Base-by-base conservation (phyloP, 1,140 invertebrate genomes). In the Temnothorax nylanderi region DNA sequence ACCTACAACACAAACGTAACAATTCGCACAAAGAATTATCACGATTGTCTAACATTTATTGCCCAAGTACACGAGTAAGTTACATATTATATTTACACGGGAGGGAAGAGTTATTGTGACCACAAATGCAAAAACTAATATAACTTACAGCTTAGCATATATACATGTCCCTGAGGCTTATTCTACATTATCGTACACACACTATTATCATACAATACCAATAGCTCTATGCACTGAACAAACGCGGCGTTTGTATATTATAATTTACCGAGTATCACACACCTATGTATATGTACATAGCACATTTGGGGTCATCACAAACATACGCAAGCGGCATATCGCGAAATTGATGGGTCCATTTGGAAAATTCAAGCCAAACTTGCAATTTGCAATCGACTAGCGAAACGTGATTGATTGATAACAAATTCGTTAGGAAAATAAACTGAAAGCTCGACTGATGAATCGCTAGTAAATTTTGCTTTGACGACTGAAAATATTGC, bases 21-120 rank as follows among this genome's bases (percentile, higher is more conserved):
- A 32, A 87, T 65, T 64, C 26, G 32, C 49, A 64, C 76, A 64
- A 69, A 69, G 37, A 80, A 84, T 62, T 65, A 71, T 87, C 86
- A 87, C 71, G 88, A 92, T 92, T 93, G 91, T 90, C 91, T 93
- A 93, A 94, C 93, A 94, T 94, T 94, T 94, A 94, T 94, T 93
- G 85, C 88, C 90, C 89, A 91, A 91, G 54, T 93, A 93, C 82
- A 93, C 88, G 86, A 90, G 26, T 87, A 54, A 89, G 85, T 72
- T 90, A 91, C 44, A 92, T 49, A 92, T 89, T 90, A 60, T 93
- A 93, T 93, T 89, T 93, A 93, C 92, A 93, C 8, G 32, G 74
- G 87, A 74, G 34, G 87, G 67, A 67, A 75, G 74, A 60, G 56
- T 77, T 81, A 77, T 85, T 82, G 77, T 90, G 78, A 85, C 90